A percentile compares a stretch with the other conserved stretches of the same genome.
These are phyloP conservation scores for Narcine bancroftii DNA, from an alignment of 2,113 vertebrate genomes.

Conservation along the genomic window DNA sequence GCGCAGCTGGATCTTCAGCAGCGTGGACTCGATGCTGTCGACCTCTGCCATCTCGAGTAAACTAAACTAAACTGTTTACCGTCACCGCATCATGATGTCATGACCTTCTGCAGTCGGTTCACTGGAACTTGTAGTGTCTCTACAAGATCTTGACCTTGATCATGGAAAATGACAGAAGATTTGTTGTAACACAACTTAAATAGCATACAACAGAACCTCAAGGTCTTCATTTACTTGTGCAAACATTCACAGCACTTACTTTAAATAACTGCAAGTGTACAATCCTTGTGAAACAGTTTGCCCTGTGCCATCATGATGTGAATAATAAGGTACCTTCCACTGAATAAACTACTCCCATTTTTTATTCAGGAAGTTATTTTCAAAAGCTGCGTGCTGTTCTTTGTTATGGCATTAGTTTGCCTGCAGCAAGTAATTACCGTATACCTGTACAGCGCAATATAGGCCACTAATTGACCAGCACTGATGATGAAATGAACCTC, in stretches of 20 bases:
- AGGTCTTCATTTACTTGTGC: not conserved
- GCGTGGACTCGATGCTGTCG: too few relatives aligned
- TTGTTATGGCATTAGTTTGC: not conserved
- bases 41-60: too few relatives aligned
- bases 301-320: not conserved
- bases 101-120: too few relatives aligned
- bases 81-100: too few relatives aligned
- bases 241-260: not conserved
- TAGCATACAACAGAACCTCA: not conserved
- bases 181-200: not conserved
- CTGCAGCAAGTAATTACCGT: not conserved
- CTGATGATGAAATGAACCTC: not conserved
- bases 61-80: too few relatives aligned
- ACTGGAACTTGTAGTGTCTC: too few relatives aligned
- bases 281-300: not conserved
- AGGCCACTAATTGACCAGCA: not conserved
- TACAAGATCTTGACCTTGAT: too few relatives aligned
- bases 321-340: not conserved
- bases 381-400: not conserved
- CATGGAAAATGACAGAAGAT: not conserved
- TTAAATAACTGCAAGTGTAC: not conserved
- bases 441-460: not conserved
- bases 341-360: not conserved
- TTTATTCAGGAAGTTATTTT: conserved; percentile 2
- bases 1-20: too few relatives aligned